Percentiles rank a stretch among this genome's conserved stretches.
These are phyloP conservation scores for Maniola hyperantus DNA, from an alignment of 2,888 invertebrate species.

Conservation along the genomic window DNA sequence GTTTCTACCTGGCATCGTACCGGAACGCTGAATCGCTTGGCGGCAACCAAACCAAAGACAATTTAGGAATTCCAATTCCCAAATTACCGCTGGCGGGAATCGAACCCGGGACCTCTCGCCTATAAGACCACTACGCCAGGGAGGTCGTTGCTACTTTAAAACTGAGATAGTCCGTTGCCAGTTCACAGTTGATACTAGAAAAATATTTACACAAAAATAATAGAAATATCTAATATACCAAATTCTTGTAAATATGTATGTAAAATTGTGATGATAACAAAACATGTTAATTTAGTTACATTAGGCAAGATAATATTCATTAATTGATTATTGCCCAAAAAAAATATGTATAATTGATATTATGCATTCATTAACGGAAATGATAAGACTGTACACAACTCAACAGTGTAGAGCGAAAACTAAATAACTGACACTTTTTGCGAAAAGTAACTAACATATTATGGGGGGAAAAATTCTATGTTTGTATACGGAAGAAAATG, in stretches of 20 bases:
- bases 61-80: too few relatives aligned
- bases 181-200: background rate
- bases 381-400: background rate
- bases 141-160: too few relatives aligned
- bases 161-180: too few relatives aligned
- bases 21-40: too few relatives aligned
- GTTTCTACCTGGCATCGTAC: too few relatives aligned
- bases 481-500: too few relatives aligned
- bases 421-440: background rate
- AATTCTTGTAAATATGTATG: background rate
- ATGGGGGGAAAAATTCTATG: too few relatives aligned
- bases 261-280: slow-evolving; percentile 4
- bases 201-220: slow-evolving; percentile 4
- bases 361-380: background rate
- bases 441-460: background rate
- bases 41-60: too few relatives aligned
- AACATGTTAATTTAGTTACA: background rate
- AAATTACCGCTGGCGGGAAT: too few relatives aligned
- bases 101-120: too few relatives aligned
- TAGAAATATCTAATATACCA: background rate
- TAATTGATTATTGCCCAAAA: slow-evolving; percentile 1
- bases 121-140: too few relatives aligned
- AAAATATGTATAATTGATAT: background rate
- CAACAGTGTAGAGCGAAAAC: background rate
- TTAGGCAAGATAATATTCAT: slow-evolving; percentile 10